phyloP scores from a whole-genome alignment of 92 coral and sea anemone genomes.

The Muricea muricata region DNA sequence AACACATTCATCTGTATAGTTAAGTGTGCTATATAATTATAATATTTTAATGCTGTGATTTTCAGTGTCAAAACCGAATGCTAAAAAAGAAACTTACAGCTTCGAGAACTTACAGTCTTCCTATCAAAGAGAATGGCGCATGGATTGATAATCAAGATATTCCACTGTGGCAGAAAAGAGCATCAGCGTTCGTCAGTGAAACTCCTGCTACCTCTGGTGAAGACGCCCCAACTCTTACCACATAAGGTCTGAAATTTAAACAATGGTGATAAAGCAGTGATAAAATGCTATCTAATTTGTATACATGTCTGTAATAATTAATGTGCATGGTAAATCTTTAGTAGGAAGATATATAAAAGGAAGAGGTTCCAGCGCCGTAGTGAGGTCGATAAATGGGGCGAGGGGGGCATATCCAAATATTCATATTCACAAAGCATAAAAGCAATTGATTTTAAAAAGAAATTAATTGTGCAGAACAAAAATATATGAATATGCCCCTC shows the following conservation, averaged over 20 bases:
- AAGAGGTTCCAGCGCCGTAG: too few species aligned
- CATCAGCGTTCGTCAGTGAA: slow-evolving; percentile 7
- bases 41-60: background rate
- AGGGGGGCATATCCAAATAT: too few species aligned
- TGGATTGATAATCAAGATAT: slow-evolving; percentile 46
- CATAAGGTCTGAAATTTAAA: background rate
- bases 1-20: background rate
- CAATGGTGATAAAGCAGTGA: too few species aligned
- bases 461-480: too few species aligned
- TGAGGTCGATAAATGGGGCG: too few species aligned
- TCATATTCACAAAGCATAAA: too few species aligned
- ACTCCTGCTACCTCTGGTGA: slow-evolving; percentile 17
- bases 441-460: too few species aligned
- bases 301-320: too few species aligned
- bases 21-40: background rate
- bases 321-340: background rate
- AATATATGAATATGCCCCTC: too few species aligned
- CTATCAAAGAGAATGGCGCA: slow-evolving; percentile 29
- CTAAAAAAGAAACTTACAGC: background rate
- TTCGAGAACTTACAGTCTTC: slow-evolving; percentile 2
- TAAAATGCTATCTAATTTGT: too few species aligned
- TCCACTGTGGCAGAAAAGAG: slow-evolving; percentile 41
- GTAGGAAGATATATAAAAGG: too few species aligned
- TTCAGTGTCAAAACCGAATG: background rate
- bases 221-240: background rate